Base-by-base conservation (phyloP, 1,140 invertebrate genomes). In the Sarcophaga bullata region DNA sequence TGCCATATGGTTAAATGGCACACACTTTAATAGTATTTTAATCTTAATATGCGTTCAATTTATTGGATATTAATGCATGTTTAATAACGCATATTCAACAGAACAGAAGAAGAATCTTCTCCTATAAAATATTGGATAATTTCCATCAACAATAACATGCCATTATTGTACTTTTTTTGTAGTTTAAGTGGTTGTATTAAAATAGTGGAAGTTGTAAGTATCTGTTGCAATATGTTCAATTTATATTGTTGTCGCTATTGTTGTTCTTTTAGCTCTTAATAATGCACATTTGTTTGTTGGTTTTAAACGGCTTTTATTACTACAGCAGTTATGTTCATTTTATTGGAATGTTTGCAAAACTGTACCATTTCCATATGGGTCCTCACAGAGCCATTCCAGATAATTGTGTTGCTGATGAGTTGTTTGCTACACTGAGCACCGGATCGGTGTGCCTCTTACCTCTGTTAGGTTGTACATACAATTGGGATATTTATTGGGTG, bases 141-240 rank as follows among this genome's bases (percentile, higher is more conserved):
- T 58, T 58, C 13, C 54, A 58, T 58, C 54, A 58, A 58, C 54
- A 58, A n/a, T 13, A n/a, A 58, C 54, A 37, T 37, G 25, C 15
- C 11, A n/a, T n/a, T n/a, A 58, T n/a, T 13, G 52, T 54, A 54
- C 10, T 54, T 10, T n/a, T 58, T 13, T 58, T n/a, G 11, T 58
- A 58, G 3, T 13, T 8, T 0, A n/a, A n/a, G 13, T 58, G 15
- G 54, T 58, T 15, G 15, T n/a, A 58, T 58, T 58, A 58, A n/a
- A 58, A 58, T 37, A 58, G 54, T n/a, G 54, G 13, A 58, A 58
- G n/a, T n/a, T 58, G 54, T 58, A 58, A 58, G 54, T 58, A 58
- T 58, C 54, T 58, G 54, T 58, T 58, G 54, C 54, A 58, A 58
- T 58, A 58, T 58, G 54, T 54, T 13, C 15, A 10, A 13, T 54